phyloP scores from a whole-genome alignment of 2,888 invertebrate genomes.

The Diabrotica balteata region DNA sequence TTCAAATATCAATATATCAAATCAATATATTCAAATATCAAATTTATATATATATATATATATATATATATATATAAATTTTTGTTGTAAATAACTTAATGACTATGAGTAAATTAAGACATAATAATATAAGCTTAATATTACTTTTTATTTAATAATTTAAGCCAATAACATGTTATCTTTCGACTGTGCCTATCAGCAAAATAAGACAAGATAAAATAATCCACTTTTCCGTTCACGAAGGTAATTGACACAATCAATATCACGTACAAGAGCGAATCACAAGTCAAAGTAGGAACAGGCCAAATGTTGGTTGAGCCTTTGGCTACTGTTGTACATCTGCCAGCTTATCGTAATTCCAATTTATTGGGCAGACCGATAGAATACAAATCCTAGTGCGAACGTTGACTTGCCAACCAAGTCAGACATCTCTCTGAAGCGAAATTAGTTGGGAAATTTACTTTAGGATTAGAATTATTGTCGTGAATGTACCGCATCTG shows the following conservation, averaged over 20 bases:
- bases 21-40: too few relatives aligned
- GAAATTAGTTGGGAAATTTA: constrained; percentile 2
- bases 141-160: too few relatives aligned
- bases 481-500: neutral
- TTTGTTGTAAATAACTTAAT: too few relatives aligned
- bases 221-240: constrained; percentile 20
- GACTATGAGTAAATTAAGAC: too few relatives aligned
- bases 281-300: constrained; percentile 16
- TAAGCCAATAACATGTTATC: too few relatives aligned
- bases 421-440: constrained; percentile 15
- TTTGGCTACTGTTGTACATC: constrained; percentile 25
- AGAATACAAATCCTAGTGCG: constrained; percentile 32
- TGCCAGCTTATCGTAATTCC: constrained; percentile 33
- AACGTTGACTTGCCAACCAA: constrained; percentile 18
- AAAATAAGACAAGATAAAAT: constrained; percentile 12
- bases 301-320: constrained; percentile 24
- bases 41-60: too few relatives aligned
- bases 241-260: constrained; percentile 27
- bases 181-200: too few relatives aligned
- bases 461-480: constrained; percentile 1
- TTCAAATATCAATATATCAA: too few relatives aligned
- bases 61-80: too few relatives aligned
- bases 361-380: constrained; percentile 31
- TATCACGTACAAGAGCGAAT: constrained; percentile 16
- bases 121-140: too few relatives aligned